A percentile compares a stretch with the other conserved stretches of the same genome.
Conservation (phyloP, 2,797 vertebrate genomes). For the Muraenolepis orangiensis region DNA sequence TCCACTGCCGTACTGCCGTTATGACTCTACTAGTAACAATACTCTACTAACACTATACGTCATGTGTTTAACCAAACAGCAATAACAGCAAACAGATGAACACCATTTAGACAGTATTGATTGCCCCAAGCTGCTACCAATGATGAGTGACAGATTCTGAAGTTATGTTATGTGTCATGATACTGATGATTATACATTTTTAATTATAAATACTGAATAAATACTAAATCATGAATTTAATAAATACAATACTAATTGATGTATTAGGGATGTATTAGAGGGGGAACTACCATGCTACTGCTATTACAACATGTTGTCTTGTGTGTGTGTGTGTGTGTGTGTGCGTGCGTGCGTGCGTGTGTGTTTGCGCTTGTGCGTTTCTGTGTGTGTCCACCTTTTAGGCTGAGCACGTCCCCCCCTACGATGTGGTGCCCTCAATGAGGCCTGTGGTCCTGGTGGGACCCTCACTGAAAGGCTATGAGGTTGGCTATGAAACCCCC, state of each 20-base stretch:
- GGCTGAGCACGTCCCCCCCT: constrained; percentile 93
- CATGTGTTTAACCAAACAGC: too few relatives aligned
- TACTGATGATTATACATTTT: too few relatives aligned
- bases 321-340: constrained; percentile 2
- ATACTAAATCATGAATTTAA: neutral
- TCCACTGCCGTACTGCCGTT: neutral
- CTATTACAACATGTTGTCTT: neutral
- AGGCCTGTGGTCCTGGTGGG: constrained; percentile 95
- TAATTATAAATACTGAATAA: too few relatives aligned
- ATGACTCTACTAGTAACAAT: too few relatives aligned
- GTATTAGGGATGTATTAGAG: too few relatives aligned
- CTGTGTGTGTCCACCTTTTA: constrained; percentile 46
- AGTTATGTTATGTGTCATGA: too few relatives aligned
- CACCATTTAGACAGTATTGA: too few relatives aligned
- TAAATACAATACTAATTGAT: too few relatives aligned
- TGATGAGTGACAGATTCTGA: neutral
- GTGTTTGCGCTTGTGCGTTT: constrained; percentile 8
- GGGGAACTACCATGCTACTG: neutral
- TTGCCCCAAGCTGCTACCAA: too few relatives aligned
- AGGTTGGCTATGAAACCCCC: constrained; percentile 73
- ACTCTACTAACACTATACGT: too few relatives aligned
- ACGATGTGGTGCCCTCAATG: constrained; percentile 98
- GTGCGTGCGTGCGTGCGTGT: constrained; percentile 8
- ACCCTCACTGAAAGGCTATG: constrained; percentile 96
- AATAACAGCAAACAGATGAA: too few relatives aligned